Base-by-base conservation (phyloP, 2,113 vertebrate species). In the Cephalopholis sonnerati region DNA sequence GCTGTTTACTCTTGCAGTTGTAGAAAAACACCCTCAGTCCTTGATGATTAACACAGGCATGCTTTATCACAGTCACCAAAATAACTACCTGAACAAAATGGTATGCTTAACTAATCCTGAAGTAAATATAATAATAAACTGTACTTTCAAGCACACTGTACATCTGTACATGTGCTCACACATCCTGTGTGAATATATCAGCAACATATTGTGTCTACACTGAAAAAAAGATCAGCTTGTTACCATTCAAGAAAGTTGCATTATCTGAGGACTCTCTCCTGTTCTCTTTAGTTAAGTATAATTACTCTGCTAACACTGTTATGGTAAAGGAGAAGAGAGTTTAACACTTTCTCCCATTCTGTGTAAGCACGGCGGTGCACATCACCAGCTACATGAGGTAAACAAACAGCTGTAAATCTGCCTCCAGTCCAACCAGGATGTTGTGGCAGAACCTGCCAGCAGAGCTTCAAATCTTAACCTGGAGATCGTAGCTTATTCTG, bases 401-500 rank as follows among this genome's bases (percentile, higher is more conserved):
- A 83, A 82, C 41, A 66, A 48, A 77, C 66, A 73, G 55, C 73
- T 65, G 54, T 27, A 74, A 58, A 65, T 90, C 57, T 74, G 63
- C 63, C 63, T 80, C 1, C 3, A 79, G 59, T 70, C 58, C 74
- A 17, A 27, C 58, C 81, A 39, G 61, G 77, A 17, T 64, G 74
- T 61, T 54, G 67, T 68, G 79, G 72, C 79, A 53, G 36, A 67
- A 53, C 57, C 61, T 67, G 72, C 24, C 84, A 74, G 41, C 20
- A 57, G 29, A 2, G 58, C 63, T 48, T 86, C 41, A 65, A 10
- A 87, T 77, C 50, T 90, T 85, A 94, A 99, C 98, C 98, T 97
- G 98, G 98, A 2, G 97, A 98, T 17, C 97, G 97, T 73, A 99
- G 97, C 93, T 99, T 99, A 68, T 96, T 98, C 96, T 99, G 98